A percentile compares a stretch with the other conserved stretches of the same genome.
phyloP scores from a whole-genome alignment of 2,113 vertebrate genomes.

The Conger conger region DNA sequence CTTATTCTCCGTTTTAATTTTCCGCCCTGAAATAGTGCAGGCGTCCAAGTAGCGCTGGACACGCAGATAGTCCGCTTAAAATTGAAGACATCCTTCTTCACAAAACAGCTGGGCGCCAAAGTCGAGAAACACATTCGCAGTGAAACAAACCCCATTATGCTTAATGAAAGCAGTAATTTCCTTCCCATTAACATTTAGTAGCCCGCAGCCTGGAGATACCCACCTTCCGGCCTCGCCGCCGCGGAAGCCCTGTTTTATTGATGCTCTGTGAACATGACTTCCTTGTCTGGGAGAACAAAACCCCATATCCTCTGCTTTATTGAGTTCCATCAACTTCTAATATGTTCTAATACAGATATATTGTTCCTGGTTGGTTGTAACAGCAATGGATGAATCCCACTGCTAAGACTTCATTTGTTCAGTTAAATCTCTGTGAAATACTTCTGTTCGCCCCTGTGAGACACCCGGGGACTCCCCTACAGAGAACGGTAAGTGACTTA shows the following conservation, averaged over 20 bases:
- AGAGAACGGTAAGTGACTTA: background rate
- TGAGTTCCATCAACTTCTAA: background rate
- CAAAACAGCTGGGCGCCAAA: background rate
- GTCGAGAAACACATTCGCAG: background rate
- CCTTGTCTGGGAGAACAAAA: background rate
- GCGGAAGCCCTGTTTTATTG: background rate
- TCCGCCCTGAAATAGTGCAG: background rate
- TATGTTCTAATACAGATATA: background rate
- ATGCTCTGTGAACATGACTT: background rate
- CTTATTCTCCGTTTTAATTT: background rate
- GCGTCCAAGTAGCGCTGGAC: background rate
- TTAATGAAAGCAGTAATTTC: background rate
- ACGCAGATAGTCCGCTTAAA: background rate
- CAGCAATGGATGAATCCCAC: background rate
- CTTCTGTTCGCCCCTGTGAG: background rate
- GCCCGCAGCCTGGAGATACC: background rate
- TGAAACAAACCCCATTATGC: background rate
- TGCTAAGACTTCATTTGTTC: background rate
- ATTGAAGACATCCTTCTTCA: background rate
- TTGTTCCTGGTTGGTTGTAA: background rate
- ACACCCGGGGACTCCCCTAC: background rate
- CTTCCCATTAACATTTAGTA: background rate
- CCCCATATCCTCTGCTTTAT: background rate
- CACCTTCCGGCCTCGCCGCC: background rate
- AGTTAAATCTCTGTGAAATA: background rate